These are phyloP conservation scores for Asbolus verrucosus DNA, from an alignment of 1,140 invertebrate genomes.

Conservation along the genomic window DNA sequence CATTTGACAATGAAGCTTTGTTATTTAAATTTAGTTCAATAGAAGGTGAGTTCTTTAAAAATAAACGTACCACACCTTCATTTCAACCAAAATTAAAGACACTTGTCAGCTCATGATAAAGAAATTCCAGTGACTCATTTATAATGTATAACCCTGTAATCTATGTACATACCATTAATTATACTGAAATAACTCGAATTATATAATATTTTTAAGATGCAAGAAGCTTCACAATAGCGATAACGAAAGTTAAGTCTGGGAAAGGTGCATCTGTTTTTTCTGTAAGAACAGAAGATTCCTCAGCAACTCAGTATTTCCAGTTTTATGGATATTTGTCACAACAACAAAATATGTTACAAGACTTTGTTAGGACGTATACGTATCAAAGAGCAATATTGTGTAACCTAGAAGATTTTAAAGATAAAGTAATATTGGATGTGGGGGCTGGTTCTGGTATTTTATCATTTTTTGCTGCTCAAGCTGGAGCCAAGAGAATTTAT, in stretches of 20 bases:
- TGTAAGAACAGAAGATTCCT: constrained; percentile 96
- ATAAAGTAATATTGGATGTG: constrained; percentile 96
- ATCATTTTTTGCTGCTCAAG: constrained; percentile 98
- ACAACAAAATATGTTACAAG: constrained; percentile 99
- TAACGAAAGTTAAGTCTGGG: constrained; percentile 82
- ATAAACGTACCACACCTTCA: not conserved
- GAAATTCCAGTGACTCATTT: too few relatives aligned
- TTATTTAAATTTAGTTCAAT: constrained; percentile 68
- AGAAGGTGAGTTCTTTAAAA: constrained; percentile 63
- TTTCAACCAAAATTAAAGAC: too few relatives aligned
- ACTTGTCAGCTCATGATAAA: too few relatives aligned
- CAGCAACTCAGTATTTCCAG: constrained; percentile 97
- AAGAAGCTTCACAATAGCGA: constrained; percentile 80
- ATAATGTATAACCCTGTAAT: too few relatives aligned
- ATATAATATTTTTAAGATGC: constrained; percentile 75
- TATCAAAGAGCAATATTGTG: constrained; percentile 97
- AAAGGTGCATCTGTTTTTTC: constrained; percentile 90
- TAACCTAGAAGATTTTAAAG: constrained; percentile 93
- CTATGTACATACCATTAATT: too few relatives aligned
- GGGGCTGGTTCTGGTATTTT: constrained; percentile 97
- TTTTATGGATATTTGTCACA: constrained; percentile 99
- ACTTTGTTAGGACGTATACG: constrained; percentile 97
- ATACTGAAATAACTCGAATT: too few relatives aligned
- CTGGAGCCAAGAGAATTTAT: constrained; percentile 96
- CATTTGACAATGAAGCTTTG: constrained; percentile 73